Conservation (phyloP, 2,888 invertebrate species). For the Brachycybe producta region DNA sequence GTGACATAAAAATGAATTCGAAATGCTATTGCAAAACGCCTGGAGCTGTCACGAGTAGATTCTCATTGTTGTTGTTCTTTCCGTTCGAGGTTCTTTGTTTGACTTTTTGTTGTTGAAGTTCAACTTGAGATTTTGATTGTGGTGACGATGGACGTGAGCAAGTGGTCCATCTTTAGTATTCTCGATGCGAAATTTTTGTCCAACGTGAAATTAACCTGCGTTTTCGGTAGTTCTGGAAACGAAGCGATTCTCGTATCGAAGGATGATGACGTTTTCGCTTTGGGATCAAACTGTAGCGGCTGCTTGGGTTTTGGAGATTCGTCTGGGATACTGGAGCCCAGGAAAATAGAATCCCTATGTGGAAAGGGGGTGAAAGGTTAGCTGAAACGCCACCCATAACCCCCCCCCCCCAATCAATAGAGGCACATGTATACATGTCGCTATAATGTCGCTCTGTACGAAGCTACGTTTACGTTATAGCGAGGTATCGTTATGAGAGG, state of each 20-base stretch:
- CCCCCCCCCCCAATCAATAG: too few species aligned
- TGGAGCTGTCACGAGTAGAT: too few species aligned
- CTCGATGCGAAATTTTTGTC: conserved; percentile 39
- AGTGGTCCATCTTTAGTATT: conserved; percentile 47
- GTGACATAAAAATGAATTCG: too few species aligned
- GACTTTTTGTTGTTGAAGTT: too few species aligned
- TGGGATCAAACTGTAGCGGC: conserved; percentile 44
- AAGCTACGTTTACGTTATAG: too few species aligned
- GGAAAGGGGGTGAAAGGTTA: conserved; percentile 40
- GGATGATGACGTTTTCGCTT: conserved; percentile 43
- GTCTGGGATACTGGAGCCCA: conserved; percentile 40
- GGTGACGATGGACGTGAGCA: conserved; percentile 40
- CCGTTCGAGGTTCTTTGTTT: too few species aligned
- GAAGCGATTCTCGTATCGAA: conserved; percentile 46
- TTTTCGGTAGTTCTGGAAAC: conserved; percentile 45
- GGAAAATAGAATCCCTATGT: conserved; percentile 41
- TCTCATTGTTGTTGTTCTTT: too few species aligned
- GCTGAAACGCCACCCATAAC: not conserved
- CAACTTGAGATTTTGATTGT: too few species aligned
- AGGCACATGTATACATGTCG: too few species aligned
- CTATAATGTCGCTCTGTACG: too few species aligned
- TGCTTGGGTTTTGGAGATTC: conserved; percentile 44
- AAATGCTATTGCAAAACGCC: too few species aligned
- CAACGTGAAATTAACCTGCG: conserved; percentile 41
- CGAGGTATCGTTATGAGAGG: too few species aligned